Percentiles rank a stretch among this genome's conserved stretches.
Conservation (phyloP, 2,888 invertebrate species). For the Ypsolopha scabrella region DNA sequence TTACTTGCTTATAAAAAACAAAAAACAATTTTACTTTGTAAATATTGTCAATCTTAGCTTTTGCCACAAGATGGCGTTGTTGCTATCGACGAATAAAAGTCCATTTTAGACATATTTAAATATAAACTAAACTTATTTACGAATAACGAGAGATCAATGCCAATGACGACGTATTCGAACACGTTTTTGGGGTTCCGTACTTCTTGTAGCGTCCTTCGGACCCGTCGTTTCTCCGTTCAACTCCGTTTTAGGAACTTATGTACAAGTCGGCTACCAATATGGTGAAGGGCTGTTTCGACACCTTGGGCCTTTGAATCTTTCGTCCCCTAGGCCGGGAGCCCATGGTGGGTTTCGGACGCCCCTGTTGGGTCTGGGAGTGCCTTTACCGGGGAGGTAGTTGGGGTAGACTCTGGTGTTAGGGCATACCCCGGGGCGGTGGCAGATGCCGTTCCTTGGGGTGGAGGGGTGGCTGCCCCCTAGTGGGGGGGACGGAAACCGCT, state of each 20-base stretch:
- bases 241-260: neutral
- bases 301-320: conserved; percentile 49
- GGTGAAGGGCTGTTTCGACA: conserved; percentile 48
- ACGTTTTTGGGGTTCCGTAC: too few species aligned
- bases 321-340: conserved; percentile 46
- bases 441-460: conserved; percentile 43
- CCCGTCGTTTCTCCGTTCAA: neutral
- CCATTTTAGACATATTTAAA: neutral
- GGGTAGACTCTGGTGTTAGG: conserved; percentile 33
- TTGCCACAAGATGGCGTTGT: too few species aligned
- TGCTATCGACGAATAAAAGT: neutral
- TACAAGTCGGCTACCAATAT: conserved; percentile 34
- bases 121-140: neutral
- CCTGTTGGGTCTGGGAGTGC: conserved; percentile 28
- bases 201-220: too few species aligned
- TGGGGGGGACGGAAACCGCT: conserved; percentile 35
- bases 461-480: conserved; percentile 36
- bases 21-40: too few species aligned
- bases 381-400: conserved; percentile 36
- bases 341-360: conserved; percentile 47
- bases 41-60: too few species aligned
- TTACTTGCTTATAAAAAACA: too few species aligned
- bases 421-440: conserved; percentile 45
- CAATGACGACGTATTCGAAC: neutral
- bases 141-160: neutral